A percentile compares a stretch with the other conserved stretches of the same genome.
Evolutionary conservation across 2,888 invertebrate genomes (phyloP).

Genomic region (Synergus laeviventris): DNA sequence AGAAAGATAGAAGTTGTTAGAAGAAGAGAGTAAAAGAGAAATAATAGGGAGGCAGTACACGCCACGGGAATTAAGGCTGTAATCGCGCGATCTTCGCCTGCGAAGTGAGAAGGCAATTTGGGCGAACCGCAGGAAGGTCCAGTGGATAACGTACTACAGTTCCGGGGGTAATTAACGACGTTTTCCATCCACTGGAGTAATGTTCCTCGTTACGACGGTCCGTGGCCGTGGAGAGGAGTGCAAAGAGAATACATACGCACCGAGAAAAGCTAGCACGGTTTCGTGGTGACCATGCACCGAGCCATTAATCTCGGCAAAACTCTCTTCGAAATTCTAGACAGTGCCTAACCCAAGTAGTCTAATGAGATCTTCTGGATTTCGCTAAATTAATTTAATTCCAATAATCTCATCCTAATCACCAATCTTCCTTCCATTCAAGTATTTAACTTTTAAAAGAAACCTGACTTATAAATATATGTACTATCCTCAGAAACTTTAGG

Average conservation of each 20-base stretch:
- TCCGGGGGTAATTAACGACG: constrained; percentile 73
- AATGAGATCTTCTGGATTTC: constrained; percentile 5
- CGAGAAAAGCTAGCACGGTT: constrained; percentile 28
- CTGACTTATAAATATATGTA: background rate
- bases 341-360: background rate
- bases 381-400: constrained; percentile 8
- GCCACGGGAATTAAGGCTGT: constrained; percentile 56
- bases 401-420: background rate
- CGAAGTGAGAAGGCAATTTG: constrained; percentile 72
- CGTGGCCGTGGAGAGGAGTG: constrained; percentile 10
- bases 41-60: constrained; percentile 44
- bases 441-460: background rate
- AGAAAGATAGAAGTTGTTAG: constrained; percentile 36
- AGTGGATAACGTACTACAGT: constrained; percentile 68
- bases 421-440: background rate
- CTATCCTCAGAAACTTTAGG: too few species aligned
- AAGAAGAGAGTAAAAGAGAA: constrained; percentile 39
- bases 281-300: constrained; percentile 29
- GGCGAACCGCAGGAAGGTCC: constrained; percentile 69
- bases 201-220: constrained; percentile 70
- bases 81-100: constrained; percentile 60
- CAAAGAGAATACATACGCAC: constrained; percentile 36
- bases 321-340: constrained; percentile 12
- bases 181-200: constrained; percentile 71
- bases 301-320: constrained; percentile 30